Evolutionary conservation across 2,113 vertebrate genomes (phyloP).

Genomic region (Gavia stellata): DNA sequence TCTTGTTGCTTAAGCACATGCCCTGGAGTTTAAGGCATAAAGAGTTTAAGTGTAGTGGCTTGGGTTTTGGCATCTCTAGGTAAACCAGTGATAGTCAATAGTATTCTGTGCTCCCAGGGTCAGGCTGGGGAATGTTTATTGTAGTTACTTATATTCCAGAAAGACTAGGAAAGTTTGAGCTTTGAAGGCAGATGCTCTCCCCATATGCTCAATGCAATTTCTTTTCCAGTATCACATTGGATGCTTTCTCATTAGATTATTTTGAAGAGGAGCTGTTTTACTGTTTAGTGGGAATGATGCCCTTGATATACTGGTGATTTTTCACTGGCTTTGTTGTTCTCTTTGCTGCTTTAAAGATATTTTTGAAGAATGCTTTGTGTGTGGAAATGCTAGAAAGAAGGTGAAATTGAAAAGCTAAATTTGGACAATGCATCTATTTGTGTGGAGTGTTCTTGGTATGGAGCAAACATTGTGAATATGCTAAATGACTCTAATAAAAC

Average conservation of each 20-base stretch:
- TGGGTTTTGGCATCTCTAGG: neutral
- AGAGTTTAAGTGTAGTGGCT: neutral
- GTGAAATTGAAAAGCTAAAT: neutral
- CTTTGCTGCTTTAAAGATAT: neutral
- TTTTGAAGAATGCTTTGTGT: neutral
- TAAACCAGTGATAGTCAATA: neutral
- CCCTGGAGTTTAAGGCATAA: neutral
- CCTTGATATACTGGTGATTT: neutral
- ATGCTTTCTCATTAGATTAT: neutral
- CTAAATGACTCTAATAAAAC: conserved; percentile 36
- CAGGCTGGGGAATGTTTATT: neutral
- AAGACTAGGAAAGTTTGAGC: neutral
- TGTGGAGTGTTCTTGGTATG: neutral
- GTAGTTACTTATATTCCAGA: neutral
- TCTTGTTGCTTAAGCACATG: neutral
- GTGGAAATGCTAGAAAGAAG: neutral
- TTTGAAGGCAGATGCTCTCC: neutral
- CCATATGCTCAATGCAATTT: neutral
- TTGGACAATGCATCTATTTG: neutral
- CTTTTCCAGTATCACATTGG: neutral
- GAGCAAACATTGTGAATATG: neutral
- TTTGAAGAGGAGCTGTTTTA: neutral
- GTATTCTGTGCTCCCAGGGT: neutral
- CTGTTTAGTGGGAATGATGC: neutral
- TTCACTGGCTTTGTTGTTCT: neutral